Percentiles rank a stretch among this genome's conserved stretches.
Evolutionary conservation across 2,797 vertebrate species (phyloP).

Genomic region (Zalophus californianus): DNA sequence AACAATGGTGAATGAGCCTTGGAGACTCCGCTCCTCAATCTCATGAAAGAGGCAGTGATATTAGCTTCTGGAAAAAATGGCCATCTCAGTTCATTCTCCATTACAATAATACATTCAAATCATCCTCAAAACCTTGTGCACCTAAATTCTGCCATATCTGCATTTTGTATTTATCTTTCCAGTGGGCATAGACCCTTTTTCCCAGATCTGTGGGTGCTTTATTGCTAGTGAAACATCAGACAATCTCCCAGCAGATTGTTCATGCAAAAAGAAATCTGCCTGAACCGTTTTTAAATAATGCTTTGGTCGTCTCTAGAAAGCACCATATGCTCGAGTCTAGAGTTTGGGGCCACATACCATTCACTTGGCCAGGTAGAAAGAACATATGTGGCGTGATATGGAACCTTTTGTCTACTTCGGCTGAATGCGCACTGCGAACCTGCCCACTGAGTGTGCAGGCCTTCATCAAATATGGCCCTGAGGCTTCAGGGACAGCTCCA

Average conservation of each 20-base stretch:
- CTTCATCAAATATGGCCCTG: not conserved
- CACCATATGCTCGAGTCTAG: not conserved
- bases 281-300: constrained; percentile 28
- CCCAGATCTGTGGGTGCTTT: not conserved
- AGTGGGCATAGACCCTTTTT: not conserved
- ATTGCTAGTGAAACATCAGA: not conserved
- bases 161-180: not conserved
- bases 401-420: constrained; percentile 25
- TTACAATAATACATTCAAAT: not conserved
- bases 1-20: not conserved
- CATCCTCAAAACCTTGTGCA: not conserved
- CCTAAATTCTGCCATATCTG: not conserved
- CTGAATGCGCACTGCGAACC: accelerated
- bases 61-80: not conserved
- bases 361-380: constrained; percentile 36
- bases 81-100: not conserved
- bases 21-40: not conserved
- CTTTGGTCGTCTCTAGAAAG: not conserved
- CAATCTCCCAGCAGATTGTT: not conserved
- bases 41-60: not conserved
- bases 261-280: constrained; percentile 10
- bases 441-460: not conserved
- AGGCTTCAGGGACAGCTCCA: not conserved
- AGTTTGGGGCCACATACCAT: not conserved
- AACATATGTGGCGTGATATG: not conserved